These are phyloP conservation scores for Leptopilina clavipes DNA, from an alignment of 1,140 invertebrate species.

Conservation along the genomic window DNA sequence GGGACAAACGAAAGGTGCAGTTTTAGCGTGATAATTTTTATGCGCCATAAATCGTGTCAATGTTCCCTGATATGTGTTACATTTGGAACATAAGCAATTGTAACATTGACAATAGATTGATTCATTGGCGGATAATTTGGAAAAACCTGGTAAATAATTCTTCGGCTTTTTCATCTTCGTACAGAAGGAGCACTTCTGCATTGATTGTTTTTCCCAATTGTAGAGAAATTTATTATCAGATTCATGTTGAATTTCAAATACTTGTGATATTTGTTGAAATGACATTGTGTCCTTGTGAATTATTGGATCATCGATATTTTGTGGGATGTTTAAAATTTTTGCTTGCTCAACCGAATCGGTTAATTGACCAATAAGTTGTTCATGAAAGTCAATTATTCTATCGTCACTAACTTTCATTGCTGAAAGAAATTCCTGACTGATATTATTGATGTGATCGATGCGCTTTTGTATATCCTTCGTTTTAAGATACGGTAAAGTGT, in stretches of 20 bases:
- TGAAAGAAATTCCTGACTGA: constrained; percentile 47
- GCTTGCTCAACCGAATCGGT: constrained; percentile 46
- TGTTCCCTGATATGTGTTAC: constrained; percentile 61
- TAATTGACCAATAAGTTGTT: constrained; percentile 50
- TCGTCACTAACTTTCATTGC: constrained; percentile 46
- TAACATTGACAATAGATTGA: constrained; percentile 62
- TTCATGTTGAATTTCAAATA: too few relatives aligned
- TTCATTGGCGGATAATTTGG: constrained; percentile 49
- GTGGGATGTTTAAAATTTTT: background rate
- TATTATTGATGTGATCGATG: constrained; percentile 52
- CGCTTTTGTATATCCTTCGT: constrained; percentile 49
- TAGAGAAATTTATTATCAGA: background rate
- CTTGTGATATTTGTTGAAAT: too few relatives aligned
- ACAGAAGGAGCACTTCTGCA: constrained; percentile 58
- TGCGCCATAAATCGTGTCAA: constrained; percentile 57
- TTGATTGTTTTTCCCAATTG: constrained; percentile 43
- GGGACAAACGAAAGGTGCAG: constrained; percentile 59
- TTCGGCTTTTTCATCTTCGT: constrained; percentile 57
- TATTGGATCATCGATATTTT: background rate
- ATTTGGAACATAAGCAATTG: constrained; percentile 64
- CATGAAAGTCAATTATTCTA: constrained; percentile 44
- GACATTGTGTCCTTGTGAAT: too few relatives aligned
- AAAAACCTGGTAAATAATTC: constrained; percentile 64
- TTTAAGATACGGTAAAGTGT: constrained; percentile 49
- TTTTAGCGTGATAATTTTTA: constrained; percentile 63